Conservation (phyloP, 2,113 vertebrate genomes). For the Alouatta palliata region DNA sequence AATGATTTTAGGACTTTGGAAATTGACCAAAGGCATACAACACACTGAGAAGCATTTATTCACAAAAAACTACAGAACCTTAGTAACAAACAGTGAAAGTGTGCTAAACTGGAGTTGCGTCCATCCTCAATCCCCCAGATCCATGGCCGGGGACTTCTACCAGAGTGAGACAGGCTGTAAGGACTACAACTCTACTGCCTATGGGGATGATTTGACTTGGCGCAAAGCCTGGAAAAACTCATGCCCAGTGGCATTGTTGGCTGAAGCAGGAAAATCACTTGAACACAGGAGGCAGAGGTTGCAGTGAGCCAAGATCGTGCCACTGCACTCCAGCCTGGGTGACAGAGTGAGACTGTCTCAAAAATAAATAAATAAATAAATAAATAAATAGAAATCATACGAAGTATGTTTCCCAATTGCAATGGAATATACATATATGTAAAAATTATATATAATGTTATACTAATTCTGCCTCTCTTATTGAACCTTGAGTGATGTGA, state of each 20-base stretch:
- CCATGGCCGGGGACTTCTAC: not conserved
- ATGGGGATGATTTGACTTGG: not conserved
- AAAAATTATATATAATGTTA: not conserved
- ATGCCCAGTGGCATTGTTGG: not conserved
- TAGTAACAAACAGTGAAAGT: not conserved
- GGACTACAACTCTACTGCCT: not conserved
- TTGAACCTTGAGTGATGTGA: not conserved
- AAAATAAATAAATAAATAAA: not conserved
- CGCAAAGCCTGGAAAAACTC: not conserved
- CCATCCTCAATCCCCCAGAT: not conserved
- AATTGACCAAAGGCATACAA: not conserved
- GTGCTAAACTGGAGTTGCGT: not conserved
- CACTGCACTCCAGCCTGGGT: not conserved
- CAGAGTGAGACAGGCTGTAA: not conserved
- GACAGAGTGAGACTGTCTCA: not conserved
- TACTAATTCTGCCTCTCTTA: not conserved
- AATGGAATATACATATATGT: not conserved
- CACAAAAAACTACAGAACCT: not conserved
- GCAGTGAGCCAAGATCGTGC: too few species aligned
- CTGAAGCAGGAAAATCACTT: not conserved
- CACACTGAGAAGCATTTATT: not conserved
- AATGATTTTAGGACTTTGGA: constrained; percentile 10
- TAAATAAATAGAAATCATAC: not conserved
- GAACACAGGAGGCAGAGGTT: not conserved
- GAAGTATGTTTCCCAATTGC: not conserved